A percentile compares a stretch with the other conserved stretches of the same genome.
Conservation (phyloP, 2,888 invertebrate genomes). For the Oscheius sp. region DNA sequence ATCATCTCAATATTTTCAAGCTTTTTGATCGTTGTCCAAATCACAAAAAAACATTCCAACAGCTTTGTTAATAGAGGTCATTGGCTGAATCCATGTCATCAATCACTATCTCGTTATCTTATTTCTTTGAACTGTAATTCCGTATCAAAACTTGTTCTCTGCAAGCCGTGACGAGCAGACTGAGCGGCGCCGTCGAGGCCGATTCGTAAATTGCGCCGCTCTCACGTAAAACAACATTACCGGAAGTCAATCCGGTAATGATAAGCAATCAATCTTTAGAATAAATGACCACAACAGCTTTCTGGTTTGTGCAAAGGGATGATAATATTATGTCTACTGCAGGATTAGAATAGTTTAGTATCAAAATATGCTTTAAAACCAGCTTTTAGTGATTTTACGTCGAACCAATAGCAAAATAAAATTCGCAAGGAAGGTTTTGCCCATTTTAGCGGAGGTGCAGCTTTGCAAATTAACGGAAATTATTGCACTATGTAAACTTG, state of each 20-base stretch:
- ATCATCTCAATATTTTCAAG: neutral
- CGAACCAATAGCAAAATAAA: no score
- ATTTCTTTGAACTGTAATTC: slow-evolving; percentile 16
- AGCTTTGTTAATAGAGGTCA: no score
- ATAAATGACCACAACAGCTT: neutral
- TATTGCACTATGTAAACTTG: no score
- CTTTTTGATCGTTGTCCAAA: neutral
- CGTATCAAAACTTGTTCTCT: slow-evolving; percentile 5
- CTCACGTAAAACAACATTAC: slow-evolving; percentile 6
- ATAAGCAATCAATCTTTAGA: slow-evolving; percentile 12
- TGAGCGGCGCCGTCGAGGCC: slow-evolving; percentile 19
- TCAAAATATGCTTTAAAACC: no score
- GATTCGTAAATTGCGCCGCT: slow-evolving; percentile 19
- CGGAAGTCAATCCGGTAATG: slow-evolving; percentile 3
- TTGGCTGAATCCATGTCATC: neutral
- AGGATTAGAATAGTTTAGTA: neutral
- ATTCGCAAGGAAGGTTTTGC: no score
- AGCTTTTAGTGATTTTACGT: no score
- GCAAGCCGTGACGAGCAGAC: slow-evolving; percentile 17
- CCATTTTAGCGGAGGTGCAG: no score
- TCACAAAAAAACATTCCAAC: no score
- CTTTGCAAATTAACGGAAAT: no score
- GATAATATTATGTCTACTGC: neutral
- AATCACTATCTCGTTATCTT: slow-evolving; percentile 16
- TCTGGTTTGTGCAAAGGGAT: no score